phyloP scores from a whole-genome alignment of 2,888 invertebrate species.

The Molorchus minor region DNA sequence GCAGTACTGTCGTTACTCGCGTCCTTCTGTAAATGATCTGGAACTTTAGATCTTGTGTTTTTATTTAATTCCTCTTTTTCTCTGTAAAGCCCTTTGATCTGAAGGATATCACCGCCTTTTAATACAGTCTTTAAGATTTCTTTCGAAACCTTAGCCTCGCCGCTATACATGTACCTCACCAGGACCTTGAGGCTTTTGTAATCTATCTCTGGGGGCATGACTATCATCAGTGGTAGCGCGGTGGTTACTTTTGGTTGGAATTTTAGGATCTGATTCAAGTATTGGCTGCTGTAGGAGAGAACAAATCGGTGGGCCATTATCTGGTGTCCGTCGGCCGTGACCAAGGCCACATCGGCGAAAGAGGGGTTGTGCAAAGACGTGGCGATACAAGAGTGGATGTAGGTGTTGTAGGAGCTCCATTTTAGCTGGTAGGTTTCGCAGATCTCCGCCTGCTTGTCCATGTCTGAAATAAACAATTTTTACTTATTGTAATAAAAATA shows the following conservation, averaged over 20 bases:
- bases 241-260: conserved; percentile 55
- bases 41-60: conserved; percentile 18
- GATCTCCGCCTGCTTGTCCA: conserved; percentile 62
- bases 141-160: conserved; percentile 85
- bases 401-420: conserved; percentile 87
- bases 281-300: conserved; percentile 81
- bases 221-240: conserved; percentile 68
- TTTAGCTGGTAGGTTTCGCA: conserved; percentile 85
- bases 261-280: conserved; percentile 67
- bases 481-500: no score
- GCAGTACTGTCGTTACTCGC: not conserved
- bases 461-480: conserved; percentile 51
- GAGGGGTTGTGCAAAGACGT: conserved; percentile 77
- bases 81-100: conserved; percentile 84
- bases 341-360: conserved; percentile 83
- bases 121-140: conserved; percentile 83
- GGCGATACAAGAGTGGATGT: conserved; percentile 84
- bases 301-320: conserved; percentile 88
- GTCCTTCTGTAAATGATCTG: conserved; percentile 15
- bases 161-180: conserved; percentile 85
- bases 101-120: conserved; percentile 82
- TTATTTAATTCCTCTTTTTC: conserved; percentile 60
- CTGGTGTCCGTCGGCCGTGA: conserved; percentile 81
- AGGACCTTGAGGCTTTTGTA: conserved; percentile 82
- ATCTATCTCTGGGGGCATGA: conserved; percentile 83